Conservation (phyloP, 2,888 invertebrate species). For the Thymelicus acteon region DNA sequence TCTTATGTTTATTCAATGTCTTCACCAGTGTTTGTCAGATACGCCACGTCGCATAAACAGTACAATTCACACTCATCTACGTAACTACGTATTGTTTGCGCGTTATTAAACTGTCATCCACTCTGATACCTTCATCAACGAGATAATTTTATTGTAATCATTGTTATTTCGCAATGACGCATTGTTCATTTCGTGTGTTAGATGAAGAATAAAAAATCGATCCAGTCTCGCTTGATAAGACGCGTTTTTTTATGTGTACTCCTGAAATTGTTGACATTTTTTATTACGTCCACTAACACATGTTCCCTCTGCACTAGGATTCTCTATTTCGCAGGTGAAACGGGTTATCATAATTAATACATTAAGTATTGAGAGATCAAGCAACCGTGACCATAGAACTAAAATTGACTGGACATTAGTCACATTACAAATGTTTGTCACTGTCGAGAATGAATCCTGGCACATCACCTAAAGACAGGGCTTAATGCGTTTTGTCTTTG, state of each 20-base stretch:
- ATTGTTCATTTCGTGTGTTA: neutral
- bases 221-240: neutral
- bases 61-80: neutral
- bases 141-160: conserved; percentile 7
- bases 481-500: too few species aligned
- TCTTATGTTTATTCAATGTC: neutral
- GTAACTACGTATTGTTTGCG: conserved; percentile 3
- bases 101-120: conserved; percentile 17
- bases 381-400: too few species aligned
- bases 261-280: neutral
- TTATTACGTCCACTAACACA: too few species aligned
- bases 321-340: too few species aligned
- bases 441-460: too few species aligned
- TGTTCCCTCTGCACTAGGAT: too few species aligned
- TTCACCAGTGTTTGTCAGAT: conserved; percentile 41
- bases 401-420: too few species aligned
- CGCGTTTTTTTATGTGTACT: neutral
- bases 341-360: too few species aligned
- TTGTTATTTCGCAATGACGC: neutral
- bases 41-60: conserved; percentile 7
- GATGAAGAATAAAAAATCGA: neutral
- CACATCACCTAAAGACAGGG: too few species aligned
- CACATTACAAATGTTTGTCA: too few species aligned
- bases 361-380: too few species aligned
- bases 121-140: conserved; percentile 23